Conservation (phyloP, 2,888 invertebrate genomes). For the Caenorhabditis uteleia region DNA sequence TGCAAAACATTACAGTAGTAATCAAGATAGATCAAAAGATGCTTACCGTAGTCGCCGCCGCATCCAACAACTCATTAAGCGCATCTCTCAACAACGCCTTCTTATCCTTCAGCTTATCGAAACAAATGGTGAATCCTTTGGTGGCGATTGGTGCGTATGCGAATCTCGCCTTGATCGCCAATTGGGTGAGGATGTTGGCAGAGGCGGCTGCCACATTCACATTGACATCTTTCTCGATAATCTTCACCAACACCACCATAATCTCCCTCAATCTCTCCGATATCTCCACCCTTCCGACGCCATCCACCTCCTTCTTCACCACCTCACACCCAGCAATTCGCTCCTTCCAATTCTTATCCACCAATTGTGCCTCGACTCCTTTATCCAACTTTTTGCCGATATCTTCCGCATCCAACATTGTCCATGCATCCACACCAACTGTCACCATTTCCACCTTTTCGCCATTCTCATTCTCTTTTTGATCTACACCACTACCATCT, state of each 20-base stretch:
- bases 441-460: constrained; percentile 1
- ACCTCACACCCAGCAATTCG: constrained; percentile 19
- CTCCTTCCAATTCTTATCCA: constrained; percentile 40
- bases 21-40: neutral
- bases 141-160: constrained; percentile 84
- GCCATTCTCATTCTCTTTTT: neutral
- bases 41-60: constrained; percentile 75
- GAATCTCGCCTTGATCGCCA: constrained; percentile 86
- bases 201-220: constrained; percentile 88
- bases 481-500: neutral
- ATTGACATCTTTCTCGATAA: constrained; percentile 91
- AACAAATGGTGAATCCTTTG: constrained; percentile 74
- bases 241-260: constrained; percentile 72
- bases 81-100: constrained; percentile 86
- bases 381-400: constrained; percentile 73
- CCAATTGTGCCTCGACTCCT: constrained; percentile 14
- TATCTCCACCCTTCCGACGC: constrained; percentile 14
- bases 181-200: constrained; percentile 81
- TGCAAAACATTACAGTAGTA: constrained; percentile 70
- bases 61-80: constrained; percentile 87
- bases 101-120: constrained; percentile 97
- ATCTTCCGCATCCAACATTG: constrained; percentile 88
- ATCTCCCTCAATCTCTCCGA: constrained; percentile 29
- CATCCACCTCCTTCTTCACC: constrained; percentile 27
- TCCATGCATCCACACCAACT: constrained; percentile 82